Conservation (phyloP, 2,888 invertebrate species). For the Andrena fulva region DNA sequence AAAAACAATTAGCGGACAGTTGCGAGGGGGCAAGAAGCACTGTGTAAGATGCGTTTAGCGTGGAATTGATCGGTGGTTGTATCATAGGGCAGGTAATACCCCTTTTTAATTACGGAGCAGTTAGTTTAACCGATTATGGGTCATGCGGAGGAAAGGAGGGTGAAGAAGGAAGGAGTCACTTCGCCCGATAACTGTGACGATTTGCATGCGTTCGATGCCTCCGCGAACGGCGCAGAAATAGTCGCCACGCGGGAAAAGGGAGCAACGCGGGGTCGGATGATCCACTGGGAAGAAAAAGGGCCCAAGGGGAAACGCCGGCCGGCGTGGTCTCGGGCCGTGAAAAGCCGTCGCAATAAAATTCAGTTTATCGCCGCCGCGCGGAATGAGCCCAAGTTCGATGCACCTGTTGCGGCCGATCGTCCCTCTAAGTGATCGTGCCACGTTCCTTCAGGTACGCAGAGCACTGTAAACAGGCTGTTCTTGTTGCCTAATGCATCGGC, state of each 20-base stretch:
- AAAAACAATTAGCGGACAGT: too few relatives aligned
- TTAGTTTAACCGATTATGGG: not conserved
- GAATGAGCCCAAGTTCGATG: constrained; percentile 61
- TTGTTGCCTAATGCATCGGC: constrained; percentile 63
- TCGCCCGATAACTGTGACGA: constrained; percentile 1
- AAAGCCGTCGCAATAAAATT: constrained; percentile 45
- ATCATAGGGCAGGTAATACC: too few relatives aligned
- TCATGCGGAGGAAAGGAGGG: not conserved
- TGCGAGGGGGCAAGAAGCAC: too few relatives aligned
- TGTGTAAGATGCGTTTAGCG: too few relatives aligned
- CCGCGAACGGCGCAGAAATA: not conserved
- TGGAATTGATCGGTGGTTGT: too few relatives aligned
- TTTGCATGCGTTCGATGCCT: constrained; percentile 11
- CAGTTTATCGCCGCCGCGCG: constrained; percentile 45
- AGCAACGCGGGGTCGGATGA: not conserved
- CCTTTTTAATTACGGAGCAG: not conserved
- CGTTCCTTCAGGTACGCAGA: constrained; percentile 65
- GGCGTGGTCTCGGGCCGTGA: constrained; percentile 47
- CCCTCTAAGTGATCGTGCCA: constrained; percentile 63
- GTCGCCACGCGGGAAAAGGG: constrained; percentile 12
- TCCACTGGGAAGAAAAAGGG: not conserved
- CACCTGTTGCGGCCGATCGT: constrained; percentile 71
- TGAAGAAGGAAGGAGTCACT: not conserved
- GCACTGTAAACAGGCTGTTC: constrained; percentile 61
- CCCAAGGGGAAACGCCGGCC: not conserved